Evolutionary conservation across 1,140 invertebrate species (phyloP).

Genomic region (Gerris buenoi): DNA sequence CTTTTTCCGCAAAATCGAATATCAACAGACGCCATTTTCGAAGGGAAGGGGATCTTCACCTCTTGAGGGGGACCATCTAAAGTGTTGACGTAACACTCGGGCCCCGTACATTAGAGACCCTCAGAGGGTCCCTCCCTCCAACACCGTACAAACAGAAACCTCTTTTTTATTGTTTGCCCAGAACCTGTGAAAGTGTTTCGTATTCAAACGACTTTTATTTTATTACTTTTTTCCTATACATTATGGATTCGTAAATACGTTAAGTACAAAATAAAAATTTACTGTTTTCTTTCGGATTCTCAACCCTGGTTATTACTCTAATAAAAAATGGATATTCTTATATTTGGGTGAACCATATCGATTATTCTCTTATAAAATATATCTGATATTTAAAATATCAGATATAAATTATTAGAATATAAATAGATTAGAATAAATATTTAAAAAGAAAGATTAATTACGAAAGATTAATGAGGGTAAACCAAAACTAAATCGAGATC

Average conservation of each 20-base stretch:
- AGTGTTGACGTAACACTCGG: background rate
- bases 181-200: background rate
- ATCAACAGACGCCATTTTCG: background rate
- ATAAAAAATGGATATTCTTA: no score
- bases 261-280: background rate
- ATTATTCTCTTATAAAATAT: no score
- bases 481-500: no score
- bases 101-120: background rate
- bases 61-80: background rate
- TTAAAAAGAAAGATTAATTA: no score
- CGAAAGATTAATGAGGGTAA: no score
- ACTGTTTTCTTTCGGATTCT: no score
- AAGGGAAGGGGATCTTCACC: background rate
- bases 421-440: no score
- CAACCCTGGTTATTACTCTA: no score
- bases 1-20: background rate
- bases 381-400: no score
- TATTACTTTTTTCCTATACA: background rate
- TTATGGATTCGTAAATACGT: background rate
- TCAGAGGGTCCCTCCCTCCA: background rate
- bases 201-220: background rate
- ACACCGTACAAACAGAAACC: background rate
- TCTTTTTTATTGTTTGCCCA: background rate
- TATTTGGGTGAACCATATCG: no score
- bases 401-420: no score